Base-by-base conservation (phyloP, 1,140 invertebrate genomes). In the Microplitis mediator region DNA sequence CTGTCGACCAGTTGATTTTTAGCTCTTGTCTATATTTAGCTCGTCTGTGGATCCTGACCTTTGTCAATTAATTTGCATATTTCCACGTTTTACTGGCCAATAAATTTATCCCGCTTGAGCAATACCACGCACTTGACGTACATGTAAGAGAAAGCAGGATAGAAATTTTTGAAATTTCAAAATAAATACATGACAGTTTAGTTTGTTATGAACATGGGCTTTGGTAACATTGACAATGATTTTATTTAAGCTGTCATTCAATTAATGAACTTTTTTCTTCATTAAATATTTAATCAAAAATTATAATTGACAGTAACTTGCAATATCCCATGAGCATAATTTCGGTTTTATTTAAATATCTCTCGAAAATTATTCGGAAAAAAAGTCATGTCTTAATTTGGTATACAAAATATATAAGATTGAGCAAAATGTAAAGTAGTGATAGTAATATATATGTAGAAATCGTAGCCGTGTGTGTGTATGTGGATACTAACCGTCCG, bases 11-110 rank as follows among this genome's bases (percentile, higher is more conserved):
- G 2, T 34, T n/a, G 13, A 31, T 36, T n/a, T 50, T 65, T 54
- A 34, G 35, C 35, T 36, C 35, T 72, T 36, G 39, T 65, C 13
- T 31, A 45, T 45, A 51, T 66, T 51, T 39, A 71, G 56, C 69
- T 51, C 51, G 78, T 82, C 77, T 78, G 77, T 77, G 79, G 81
- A 84, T 85, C 79, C 80, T 83, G 82, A 85, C 82, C 82, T 87
- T 81, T 83, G 81, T 80, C 81, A 82, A 82, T 78, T 81, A 78
- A 85, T 84, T 82, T 83, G 77, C 83, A 83, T 82, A 83, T 82
- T 83, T 82, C 75, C 78, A 79, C 77, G 77, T 84, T 86, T 85
- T 83, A 83, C 78, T 82, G 78, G 77, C 74, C 77, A 82, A 83
- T 87, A 85, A 85, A 85, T 86, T 81, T 73, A 77, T 79, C 76